These are phyloP conservation scores for Sorex fumeus DNA, from an alignment of 2,113 vertebrate species.

Conservation along the genomic window DNA sequence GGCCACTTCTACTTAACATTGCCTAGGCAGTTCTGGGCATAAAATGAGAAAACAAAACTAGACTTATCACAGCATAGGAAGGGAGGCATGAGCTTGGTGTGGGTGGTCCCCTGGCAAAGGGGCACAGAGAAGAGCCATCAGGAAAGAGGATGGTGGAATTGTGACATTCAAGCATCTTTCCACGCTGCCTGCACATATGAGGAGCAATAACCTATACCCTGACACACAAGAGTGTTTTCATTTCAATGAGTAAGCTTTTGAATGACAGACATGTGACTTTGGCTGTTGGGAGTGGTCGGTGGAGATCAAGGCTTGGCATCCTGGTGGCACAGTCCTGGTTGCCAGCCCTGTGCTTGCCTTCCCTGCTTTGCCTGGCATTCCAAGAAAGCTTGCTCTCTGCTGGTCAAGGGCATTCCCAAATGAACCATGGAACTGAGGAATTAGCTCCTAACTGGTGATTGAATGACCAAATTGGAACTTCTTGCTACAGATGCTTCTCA, in stretches of 20 bases:
- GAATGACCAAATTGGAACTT: conserved; percentile 14
- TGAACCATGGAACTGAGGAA: neutral
- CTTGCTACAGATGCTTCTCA: neutral
- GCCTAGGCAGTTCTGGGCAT: accelerated
- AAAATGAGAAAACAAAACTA: neutral
- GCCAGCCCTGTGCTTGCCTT: conserved; percentile 68
- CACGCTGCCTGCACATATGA: neutral
- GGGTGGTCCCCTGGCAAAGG: neutral
- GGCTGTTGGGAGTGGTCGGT: conserved; percentile 56
- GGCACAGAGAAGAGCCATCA: accelerated
- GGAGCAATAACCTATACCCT: neutral
- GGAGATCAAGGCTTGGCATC: no score
- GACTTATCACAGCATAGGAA: neutral
- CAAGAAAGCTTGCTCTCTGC: conserved; percentile 60
- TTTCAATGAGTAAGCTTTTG: conserved; percentile 83
- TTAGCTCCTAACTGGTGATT: conserved; percentile 52
- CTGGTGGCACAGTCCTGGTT: conserved; percentile 20
- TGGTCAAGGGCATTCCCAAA: no score
- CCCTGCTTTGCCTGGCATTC: neutral
- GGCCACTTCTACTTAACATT: neutral
- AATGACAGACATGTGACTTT: conserved; percentile 89
- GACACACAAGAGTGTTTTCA: conserved; percentile 62
- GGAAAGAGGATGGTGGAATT: accelerated
- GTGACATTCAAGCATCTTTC: neutral
- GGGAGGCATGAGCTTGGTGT: neutral